These are phyloP conservation scores for Megathymus violae DNA, from an alignment of 1,140 invertebrate species.

Conservation along the genomic window DNA sequence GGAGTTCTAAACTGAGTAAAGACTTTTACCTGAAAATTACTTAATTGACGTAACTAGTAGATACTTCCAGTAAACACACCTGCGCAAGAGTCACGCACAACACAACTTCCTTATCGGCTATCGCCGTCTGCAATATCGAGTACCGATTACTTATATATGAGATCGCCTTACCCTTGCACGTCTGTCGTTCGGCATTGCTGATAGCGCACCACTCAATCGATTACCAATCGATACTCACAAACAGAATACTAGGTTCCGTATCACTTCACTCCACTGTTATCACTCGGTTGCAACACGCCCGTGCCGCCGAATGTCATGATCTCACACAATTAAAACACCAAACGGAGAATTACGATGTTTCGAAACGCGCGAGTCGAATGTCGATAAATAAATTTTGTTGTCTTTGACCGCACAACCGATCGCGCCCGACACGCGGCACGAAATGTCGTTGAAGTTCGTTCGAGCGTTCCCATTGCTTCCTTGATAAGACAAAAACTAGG, in stretches of 20 bases:
- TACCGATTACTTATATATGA: conserved; percentile 8
- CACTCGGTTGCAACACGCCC: conserved; percentile 15
- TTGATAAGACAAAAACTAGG: conserved; percentile 45
- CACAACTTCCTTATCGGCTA: not conserved
- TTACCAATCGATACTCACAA: conserved; percentile 21
- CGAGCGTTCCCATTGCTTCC: conserved; percentile 34
- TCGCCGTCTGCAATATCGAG: not conserved
- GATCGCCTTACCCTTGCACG: conserved; percentile 28
- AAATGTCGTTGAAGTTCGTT: conserved; percentile 36
- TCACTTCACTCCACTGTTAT: conserved; percentile 11
- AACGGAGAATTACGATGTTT: conserved; percentile 20
- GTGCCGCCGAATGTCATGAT: conserved; percentile 8
- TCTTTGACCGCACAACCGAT: conserved; percentile 27
- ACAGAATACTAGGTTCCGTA: conserved; percentile 8
- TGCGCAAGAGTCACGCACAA: not conserved
- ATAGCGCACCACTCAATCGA: conserved; percentile 12
- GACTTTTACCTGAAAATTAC: no score
- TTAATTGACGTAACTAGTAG: no score
- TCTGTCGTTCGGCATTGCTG: conserved; percentile 29
- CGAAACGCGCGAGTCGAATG: conserved; percentile 18
- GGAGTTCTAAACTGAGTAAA: no score
- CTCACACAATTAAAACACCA: conserved; percentile 19
- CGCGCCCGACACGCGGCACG: conserved; percentile 34
- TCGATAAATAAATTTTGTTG: not conserved
- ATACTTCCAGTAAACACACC: conserved; percentile 1